Evolutionary conservation across 2,888 invertebrate species (phyloP).

Genomic region (Eupithecia abbreviata): DNA sequence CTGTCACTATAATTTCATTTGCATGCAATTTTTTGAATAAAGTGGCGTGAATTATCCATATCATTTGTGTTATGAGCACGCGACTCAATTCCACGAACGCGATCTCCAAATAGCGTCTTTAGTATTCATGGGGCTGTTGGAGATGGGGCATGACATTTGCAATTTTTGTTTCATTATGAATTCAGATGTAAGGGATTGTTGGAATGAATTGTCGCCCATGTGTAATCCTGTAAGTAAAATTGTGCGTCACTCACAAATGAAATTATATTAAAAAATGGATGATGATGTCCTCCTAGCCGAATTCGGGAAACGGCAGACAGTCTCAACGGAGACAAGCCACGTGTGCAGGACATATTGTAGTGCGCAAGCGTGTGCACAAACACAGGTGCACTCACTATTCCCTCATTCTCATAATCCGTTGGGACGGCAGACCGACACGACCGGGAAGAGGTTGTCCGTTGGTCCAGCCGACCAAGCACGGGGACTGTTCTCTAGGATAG

Average conservation of each 20-base stretch:
- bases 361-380: neutral
- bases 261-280: neutral
- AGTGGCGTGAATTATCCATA: constrained; percentile 69
- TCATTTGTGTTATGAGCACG: constrained; percentile 70
- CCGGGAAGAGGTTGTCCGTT: neutral
- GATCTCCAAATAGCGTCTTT: constrained; percentile 79
- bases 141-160: constrained; percentile 78
- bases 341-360: too few relatives aligned
- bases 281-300: neutral
- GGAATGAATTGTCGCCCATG: constrained; percentile 64
- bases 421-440: neutral
- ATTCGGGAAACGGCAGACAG: neutral
- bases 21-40: constrained; percentile 46
- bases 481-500: too few relatives aligned
- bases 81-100: constrained; percentile 73
- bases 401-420: neutral
- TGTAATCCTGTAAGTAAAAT: constrained; percentile 36
- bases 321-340: neutral
- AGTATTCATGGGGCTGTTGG: constrained; percentile 80
- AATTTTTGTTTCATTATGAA: constrained; percentile 83
- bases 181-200: constrained; percentile 79
- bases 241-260: constrained; percentile 31
- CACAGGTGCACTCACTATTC: neutral
- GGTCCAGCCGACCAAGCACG: neutral
- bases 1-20: neutral